Evolutionary conservation across 2,113 vertebrate genomes (phyloP).

Genomic region (Semnopithecus entellus): DNA sequence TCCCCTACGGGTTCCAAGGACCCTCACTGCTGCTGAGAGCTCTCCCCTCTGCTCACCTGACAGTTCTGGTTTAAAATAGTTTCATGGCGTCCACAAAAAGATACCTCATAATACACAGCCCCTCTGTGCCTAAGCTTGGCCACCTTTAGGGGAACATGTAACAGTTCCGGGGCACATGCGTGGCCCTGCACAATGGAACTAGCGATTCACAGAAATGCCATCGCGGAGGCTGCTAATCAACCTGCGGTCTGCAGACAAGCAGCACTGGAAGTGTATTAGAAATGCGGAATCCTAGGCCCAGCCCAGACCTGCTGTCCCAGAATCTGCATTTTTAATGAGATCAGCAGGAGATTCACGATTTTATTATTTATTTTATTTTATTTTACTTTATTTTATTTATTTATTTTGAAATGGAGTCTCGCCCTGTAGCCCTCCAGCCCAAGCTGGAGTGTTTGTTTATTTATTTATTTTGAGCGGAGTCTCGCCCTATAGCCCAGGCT

Average conservation of each 20-base stretch:
- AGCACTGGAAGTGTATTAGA: not conserved
- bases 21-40: not conserved
- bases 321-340: not conserved
- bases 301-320: fast-evolving
- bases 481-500: no score
- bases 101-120: not conserved
- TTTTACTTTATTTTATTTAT: no score
- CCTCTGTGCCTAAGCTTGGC: not conserved
- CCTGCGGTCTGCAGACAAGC: not conserved
- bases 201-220: not conserved
- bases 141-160: not conserved
- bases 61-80: fast-evolving
- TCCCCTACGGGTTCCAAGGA: not conserved
- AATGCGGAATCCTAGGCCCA: fast-evolving
- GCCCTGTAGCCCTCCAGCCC: no score
- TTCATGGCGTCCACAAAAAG: fast-evolving
- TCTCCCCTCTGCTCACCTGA: not conserved
- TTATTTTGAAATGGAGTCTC: no score
- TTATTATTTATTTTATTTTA: no score
- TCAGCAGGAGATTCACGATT: not conserved
- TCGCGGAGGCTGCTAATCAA: not conserved
- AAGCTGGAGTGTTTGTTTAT: no score
- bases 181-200: not conserved
- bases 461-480: no score
- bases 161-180: not conserved